Base-by-base conservation (phyloP, 2,888 invertebrate genomes). In the Mantis religiosa region DNA sequence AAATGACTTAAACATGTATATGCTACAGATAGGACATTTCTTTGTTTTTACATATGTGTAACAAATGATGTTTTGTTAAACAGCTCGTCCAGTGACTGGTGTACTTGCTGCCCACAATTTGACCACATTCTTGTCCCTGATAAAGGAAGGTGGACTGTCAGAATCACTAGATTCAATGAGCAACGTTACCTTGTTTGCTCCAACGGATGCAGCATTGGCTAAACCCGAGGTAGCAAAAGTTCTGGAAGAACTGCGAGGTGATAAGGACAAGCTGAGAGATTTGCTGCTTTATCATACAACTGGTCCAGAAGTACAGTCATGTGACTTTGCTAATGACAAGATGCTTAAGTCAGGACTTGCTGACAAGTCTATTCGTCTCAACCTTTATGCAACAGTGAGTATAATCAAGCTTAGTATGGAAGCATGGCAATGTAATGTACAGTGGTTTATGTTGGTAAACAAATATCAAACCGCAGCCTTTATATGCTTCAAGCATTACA, bases 261-360 rank as follows among this genome's bases (percentile, higher is more conserved):
- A 94, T 90, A 91, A 92, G 30, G 93, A 93, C 47, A 94, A 94
- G 90, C 92, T 96, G 54, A 92, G 93, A 88, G 94, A 95, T n/a
- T 93, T 96, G 90, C 93, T 96, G n/a, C 93, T 94, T 90, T 96
- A 95, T 91, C 96, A 96, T 91, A 94, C 95, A 28, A 93, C 94
- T 9, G 92, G 93, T 86, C 95, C 95, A n/a, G 93, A 94, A 92
- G 92, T 94, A 85, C 93, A 94, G 91, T 94, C 95, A 3, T 95
- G 94, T 88, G 94, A 95, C 90, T 93, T 96, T 91, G 92, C 93
- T 83, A 94, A 95, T 90, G 95, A 95, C 91, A 93, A 93, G 84
- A 92, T 94, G 27, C 91, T 96, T 88, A 92, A 94, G 25, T 95
- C 95, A 0, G 92, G 93, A 54, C 92, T 93, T 9, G 92, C 93